phyloP scores from a whole-genome alignment of 2,113 vertebrate genomes.

The Microcebus griseorufus region DNA sequence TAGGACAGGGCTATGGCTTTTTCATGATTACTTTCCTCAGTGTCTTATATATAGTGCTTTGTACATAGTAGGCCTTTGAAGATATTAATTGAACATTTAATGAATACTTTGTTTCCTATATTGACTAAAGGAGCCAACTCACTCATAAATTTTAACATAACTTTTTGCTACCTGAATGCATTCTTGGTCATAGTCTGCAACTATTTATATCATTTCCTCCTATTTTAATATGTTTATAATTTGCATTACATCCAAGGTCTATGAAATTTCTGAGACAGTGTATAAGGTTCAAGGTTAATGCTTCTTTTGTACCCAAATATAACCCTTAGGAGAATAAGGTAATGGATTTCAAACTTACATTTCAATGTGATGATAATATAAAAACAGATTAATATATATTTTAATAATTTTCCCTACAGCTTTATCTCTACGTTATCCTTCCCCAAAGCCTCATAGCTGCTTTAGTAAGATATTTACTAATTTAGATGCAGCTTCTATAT shows the following conservation, averaged over 20 bases:
- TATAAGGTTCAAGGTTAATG: background rate
- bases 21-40: background rate
- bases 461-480: slow-evolving; percentile 6
- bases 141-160: background rate
- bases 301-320: background rate
- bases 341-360: background rate
- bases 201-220: background rate
- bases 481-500: background rate
- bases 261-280: background rate
- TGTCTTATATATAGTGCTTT: background rate
- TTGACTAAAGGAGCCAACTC: background rate
- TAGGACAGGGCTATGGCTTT: background rate
- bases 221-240: slow-evolving; percentile 30
- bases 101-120: background rate
- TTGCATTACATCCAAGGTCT: background rate
- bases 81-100: background rate
- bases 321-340: background rate
- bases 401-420: background rate
- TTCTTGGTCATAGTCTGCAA: background rate
- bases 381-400: slow-evolving; percentile 3
- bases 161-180: background rate
- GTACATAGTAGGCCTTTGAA: background rate
- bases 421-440: background rate
- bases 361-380: background rate
- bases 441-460: background rate